These are phyloP conservation scores for Halcyon malimbica DNA, from an alignment of 2,113 vertebrate species.

Conservation along the genomic window DNA sequence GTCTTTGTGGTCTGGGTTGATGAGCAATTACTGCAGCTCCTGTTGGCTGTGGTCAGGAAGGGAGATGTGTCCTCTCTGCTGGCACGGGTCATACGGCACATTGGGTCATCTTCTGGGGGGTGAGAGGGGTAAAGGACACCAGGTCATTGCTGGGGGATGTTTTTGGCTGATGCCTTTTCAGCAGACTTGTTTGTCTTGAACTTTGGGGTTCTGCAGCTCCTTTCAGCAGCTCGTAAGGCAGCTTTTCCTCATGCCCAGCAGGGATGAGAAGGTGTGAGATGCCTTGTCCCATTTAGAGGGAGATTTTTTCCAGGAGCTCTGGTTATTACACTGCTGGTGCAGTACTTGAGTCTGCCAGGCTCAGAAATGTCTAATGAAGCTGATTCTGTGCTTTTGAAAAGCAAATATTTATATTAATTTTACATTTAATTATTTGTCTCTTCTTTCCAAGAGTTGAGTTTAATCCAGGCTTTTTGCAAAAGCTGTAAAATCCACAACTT, in stretches of 20 bases:
- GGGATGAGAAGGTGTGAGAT: background rate
- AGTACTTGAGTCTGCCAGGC: background rate
- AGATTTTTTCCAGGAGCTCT: background rate
- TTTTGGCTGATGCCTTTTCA: background rate
- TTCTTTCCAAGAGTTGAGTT: background rate
- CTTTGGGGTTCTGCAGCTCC: fast-evolving
- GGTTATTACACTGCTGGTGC: background rate
- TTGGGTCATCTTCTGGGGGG: background rate
- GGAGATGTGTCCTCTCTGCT: background rate
- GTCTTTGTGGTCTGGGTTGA: background rate
- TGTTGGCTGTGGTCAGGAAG: too few species aligned
- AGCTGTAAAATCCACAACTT: background rate
- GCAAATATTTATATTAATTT: background rate
- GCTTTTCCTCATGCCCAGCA: background rate
- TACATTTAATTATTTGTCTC: background rate
- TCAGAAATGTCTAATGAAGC: background rate
- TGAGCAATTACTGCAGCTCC: background rate
- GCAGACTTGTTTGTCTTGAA: background rate
- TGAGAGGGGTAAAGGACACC: fast-evolving
- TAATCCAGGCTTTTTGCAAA: background rate
- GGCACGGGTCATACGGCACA: fast-evolving
- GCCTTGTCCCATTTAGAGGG: background rate
- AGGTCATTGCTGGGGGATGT: fast-evolving
- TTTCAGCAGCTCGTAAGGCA: background rate
- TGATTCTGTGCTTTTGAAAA: background rate